Conservation (phyloP, 2,888 invertebrate species). For the Cheilosia impressa region DNA sequence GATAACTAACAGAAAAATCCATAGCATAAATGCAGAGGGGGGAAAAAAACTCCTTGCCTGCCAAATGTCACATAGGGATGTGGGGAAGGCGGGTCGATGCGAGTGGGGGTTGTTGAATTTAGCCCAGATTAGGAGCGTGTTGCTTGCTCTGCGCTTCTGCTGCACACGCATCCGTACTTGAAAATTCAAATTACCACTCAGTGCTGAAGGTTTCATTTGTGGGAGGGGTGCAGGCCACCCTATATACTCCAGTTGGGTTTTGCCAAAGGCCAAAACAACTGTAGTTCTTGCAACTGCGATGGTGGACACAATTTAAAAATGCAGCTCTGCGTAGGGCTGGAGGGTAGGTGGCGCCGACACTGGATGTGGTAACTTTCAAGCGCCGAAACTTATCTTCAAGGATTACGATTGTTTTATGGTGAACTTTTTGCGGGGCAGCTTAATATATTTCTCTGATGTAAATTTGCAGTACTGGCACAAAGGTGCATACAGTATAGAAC, state of each 20-base stretch:
- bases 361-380: slow-evolving; percentile 11
- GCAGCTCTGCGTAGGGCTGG: background rate
- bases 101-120: slow-evolving; percentile 3
- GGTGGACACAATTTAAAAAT: slow-evolving; percentile 35
- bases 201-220: background rate
- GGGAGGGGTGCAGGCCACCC: background rate
- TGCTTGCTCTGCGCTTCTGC: slow-evolving; percentile 38
- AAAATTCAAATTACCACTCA: slow-evolving; percentile 62
- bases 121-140: slow-evolving; percentile 54
- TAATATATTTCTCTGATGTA: too few species aligned
- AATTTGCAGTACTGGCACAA: too few species aligned
- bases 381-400: background rate
- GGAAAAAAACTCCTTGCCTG: slow-evolving; percentile 1
- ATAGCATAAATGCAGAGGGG: slow-evolving; percentile 18
- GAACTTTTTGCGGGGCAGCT: background rate
- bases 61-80: slow-evolving; percentile 11
- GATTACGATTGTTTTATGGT: slow-evolving; percentile 25
- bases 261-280: slow-evolving; percentile 1
- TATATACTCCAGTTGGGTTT: slow-evolving; percentile 1
- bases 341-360: background rate
- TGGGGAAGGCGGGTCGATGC: background rate
- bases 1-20: slow-evolving; percentile 58
- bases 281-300: slow-evolving; percentile 12
- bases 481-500: too few species aligned
- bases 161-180: slow-evolving; percentile 33